Evolutionary conservation across 1,140 invertebrate genomes (phyloP).

Genomic region (Aphis craccivora): DNA sequence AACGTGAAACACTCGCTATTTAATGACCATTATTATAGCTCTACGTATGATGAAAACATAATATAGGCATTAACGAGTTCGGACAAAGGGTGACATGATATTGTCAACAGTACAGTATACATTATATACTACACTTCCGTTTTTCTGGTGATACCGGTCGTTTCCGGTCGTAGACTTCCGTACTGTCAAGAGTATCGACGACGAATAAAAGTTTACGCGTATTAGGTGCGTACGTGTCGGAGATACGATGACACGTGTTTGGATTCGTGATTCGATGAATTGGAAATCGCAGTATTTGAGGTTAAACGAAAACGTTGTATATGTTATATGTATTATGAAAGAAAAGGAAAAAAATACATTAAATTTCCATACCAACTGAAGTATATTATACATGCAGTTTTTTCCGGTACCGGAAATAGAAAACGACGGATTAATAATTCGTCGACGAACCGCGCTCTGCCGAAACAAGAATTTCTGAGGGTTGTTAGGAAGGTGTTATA

Average conservation of each 20-base stretch:
- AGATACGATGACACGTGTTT: background rate
- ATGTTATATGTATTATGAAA: background rate
- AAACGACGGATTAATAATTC: background rate
- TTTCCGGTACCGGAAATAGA: background rate
- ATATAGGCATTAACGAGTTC: background rate
- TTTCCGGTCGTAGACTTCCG: slow-evolving; percentile 20
- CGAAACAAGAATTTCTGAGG: background rate
- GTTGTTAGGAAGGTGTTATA: background rate
- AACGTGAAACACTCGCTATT: background rate
- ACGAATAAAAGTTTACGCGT: background rate
- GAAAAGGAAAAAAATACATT: background rate
- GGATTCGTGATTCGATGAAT: background rate
- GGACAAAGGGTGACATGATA: background rate
- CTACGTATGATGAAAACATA: background rate
- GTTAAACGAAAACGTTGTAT: background rate
- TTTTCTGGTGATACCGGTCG: background rate
- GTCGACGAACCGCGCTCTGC: background rate
- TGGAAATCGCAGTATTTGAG: slow-evolving; percentile 1
- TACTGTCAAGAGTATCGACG: background rate
- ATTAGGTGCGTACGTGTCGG: background rate
- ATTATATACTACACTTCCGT: background rate
- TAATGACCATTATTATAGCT: background rate
- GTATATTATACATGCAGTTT: background rate
- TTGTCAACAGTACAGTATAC: background rate
- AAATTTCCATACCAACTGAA: background rate